Evolutionary conservation across 2,113 vertebrate species (phyloP).

Genomic region (Leucoraja erinaceus): DNA sequence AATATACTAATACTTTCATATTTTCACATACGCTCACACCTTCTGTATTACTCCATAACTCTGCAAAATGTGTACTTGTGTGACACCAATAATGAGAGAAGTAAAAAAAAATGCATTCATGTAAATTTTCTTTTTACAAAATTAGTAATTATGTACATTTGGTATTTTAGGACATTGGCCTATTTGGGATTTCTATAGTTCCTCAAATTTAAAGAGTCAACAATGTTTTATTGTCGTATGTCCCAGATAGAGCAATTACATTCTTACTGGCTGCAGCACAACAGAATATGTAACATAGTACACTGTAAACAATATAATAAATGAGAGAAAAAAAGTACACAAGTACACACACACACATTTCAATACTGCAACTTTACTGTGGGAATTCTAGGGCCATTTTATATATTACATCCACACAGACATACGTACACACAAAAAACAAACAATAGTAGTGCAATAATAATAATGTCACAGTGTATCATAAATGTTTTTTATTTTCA

Average conservation of each 20-base stretch:
- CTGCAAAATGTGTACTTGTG: neutral
- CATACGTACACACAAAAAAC: too few relatives aligned
- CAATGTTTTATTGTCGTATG: too few relatives aligned
- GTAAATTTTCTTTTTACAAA: neutral
- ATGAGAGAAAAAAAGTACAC: too few relatives aligned
- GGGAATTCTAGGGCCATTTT: neutral
- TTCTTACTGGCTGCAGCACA: too few relatives aligned
- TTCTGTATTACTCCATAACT: neutral
- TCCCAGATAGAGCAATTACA: too few relatives aligned
- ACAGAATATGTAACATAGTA: too few relatives aligned
- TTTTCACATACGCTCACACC: neutral
- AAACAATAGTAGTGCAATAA: too few relatives aligned
- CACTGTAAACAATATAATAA: too few relatives aligned
- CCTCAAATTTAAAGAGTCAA: neutral
- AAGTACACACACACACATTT: too few relatives aligned
- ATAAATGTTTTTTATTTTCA: neutral
- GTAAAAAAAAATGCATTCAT: neutral
- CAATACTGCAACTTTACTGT: neutral
- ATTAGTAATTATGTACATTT: neutral
- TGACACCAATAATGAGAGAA: neutral
- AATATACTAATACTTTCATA: neutral
- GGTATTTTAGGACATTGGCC: neutral
- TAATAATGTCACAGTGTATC: neutral
- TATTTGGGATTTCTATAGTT: neutral
- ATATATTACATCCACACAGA: neutral